Conservation (phyloP, 1,140 invertebrate genomes). For the Macrosteles quadrilineatus region DNA sequence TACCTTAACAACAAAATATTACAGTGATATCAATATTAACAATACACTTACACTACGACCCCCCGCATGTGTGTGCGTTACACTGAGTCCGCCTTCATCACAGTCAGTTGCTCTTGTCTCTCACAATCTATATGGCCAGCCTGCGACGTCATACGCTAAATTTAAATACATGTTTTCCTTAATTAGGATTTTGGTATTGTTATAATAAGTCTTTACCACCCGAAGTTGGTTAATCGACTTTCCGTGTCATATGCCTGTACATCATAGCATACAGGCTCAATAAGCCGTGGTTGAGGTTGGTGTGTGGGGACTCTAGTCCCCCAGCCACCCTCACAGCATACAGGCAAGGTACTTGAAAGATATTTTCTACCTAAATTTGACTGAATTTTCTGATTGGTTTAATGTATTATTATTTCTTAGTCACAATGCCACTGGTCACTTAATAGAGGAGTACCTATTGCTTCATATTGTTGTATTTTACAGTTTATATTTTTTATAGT, state of each 20-base stretch:
- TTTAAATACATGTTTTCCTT: neutral
- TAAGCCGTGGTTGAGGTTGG: neutral
- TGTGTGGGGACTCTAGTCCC: too few relatives aligned
- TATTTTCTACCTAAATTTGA: too few relatives aligned
- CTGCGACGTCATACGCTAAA: neutral
- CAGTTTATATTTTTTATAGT: too few relatives aligned
- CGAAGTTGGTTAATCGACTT: neutral
- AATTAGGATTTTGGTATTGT: neutral
- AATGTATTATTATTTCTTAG: too few relatives aligned
- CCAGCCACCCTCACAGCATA: too few relatives aligned
- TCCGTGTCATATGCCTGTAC: neutral
- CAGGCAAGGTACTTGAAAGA: too few relatives aligned
- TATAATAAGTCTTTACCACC: neutral
- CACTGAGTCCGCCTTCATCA: constrained; percentile 1
- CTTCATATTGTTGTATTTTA: too few relatives aligned
- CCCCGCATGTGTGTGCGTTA: neutral
- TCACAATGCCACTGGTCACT: too few relatives aligned
- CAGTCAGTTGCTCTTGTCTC: neutral
- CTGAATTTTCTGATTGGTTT: too few relatives aligned
- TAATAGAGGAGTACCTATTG: too few relatives aligned
- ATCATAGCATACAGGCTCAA: neutral
- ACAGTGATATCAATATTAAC: constrained; percentile 21
- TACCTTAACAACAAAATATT: constrained; percentile 22
- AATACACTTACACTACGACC: neutral
- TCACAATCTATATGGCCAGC: neutral